Percentiles rank a stretch among this genome's conserved stretches.
Evolutionary conservation across 37 sponge, comb jelly and placozoan species (phyloP).

Genomic region (Beroe ovata): DNA sequence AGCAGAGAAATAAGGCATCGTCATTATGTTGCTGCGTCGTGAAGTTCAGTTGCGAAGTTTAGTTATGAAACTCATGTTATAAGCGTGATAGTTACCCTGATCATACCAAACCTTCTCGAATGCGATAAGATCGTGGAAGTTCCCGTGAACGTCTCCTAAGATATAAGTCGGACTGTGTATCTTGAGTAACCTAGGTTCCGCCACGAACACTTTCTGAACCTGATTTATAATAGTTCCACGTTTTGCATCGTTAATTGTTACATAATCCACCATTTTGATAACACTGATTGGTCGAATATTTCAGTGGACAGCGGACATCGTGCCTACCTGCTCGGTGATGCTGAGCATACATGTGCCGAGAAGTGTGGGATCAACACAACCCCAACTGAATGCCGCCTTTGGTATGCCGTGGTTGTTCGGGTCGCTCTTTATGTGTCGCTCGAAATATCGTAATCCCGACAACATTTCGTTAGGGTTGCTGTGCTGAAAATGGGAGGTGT

Average conservation of each 20-base stretch:
- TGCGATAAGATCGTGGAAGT: conserved; percentile 88
- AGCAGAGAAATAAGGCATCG: no score
- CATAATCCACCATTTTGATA: no score
- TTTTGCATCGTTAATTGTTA: no score
- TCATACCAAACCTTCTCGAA: conserved; percentile 97
- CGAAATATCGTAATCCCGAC: conserved; percentile 89
- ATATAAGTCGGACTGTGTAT: conserved; percentile 82
- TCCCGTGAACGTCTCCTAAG: conserved; percentile 93
- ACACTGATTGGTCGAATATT: no score
- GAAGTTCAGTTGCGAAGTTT: neutral
- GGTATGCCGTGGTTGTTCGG: conserved; percentile 76
- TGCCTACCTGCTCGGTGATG: conserved; percentile 57
- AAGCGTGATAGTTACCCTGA: no score
- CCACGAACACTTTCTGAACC: conserved; percentile 73
- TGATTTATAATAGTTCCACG: no score
- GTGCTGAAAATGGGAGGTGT: conserved; percentile 68
- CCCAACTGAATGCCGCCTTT: conserved; percentile 87
- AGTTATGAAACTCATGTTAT: no score
- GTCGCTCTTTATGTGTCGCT: conserved; percentile 77
- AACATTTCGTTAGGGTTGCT: conserved; percentile 89
- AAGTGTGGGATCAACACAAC: conserved; percentile 79
- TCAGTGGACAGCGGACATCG: no score
- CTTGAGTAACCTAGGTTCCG: conserved; percentile 79
- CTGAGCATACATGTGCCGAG: conserved; percentile 80
- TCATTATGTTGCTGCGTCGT: no score